Conservation (phyloP, 2,888 invertebrate genomes). For the Scrobipalpa costella region DNA sequence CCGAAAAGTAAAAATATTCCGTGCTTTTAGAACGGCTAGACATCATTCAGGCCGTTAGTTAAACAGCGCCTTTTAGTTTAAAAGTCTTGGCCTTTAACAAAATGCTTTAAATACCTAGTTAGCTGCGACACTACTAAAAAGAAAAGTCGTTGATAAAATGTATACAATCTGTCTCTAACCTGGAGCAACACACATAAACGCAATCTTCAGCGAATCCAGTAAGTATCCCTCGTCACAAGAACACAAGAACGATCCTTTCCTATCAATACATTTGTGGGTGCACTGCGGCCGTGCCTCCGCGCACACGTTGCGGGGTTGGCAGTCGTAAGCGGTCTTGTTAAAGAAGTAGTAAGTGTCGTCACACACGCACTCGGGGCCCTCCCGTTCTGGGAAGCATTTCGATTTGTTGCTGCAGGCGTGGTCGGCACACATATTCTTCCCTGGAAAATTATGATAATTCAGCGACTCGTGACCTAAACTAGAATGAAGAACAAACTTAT, state of each 20-base stretch:
- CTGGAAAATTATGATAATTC: conserved; percentile 40
- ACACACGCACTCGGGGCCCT: conserved; percentile 80
- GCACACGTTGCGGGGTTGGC: conserved; percentile 85
- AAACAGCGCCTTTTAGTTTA: too few species aligned
- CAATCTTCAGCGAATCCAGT: conserved; percentile 38
- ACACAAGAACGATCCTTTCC: conserved; percentile 81
- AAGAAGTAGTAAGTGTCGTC: conserved; percentile 56
- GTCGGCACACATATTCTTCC: conserved; percentile 60
- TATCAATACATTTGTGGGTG: conserved; percentile 85
- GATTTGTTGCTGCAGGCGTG: conserved; percentile 44
- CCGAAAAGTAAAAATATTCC: too few species aligned
- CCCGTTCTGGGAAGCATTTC: conserved; percentile 52
- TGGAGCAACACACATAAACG: conserved; percentile 56
- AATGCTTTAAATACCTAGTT: too few species aligned
- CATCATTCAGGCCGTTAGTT: too few species aligned
- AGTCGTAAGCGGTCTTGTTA: conserved; percentile 57
- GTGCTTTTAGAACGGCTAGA: too few species aligned
- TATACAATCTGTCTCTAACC: conserved; percentile 48
- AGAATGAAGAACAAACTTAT: too few species aligned
- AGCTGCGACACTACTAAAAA: too few species aligned
- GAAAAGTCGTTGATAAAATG: too few species aligned
- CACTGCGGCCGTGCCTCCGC: conserved; percentile 82
- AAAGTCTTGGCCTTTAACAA: too few species aligned
- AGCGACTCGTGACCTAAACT: neutral
- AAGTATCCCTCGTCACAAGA: conserved; percentile 78